Evolutionary conservation across 2,888 invertebrate genomes (phyloP), one percentile per base, ranked within the genome.

Genomic region (Lasioglossum malachurum): DNA sequence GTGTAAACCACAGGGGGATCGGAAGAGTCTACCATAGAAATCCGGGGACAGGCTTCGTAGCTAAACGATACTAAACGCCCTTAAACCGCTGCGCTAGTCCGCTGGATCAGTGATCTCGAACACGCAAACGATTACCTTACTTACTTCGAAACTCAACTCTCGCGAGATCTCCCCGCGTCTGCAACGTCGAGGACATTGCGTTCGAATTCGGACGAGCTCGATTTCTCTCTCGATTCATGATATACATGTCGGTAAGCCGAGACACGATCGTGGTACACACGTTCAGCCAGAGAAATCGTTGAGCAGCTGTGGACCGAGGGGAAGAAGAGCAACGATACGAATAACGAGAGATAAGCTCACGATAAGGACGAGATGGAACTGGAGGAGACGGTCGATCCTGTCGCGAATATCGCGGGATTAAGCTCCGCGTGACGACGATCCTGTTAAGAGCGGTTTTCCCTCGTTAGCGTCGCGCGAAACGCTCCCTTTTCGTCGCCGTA

Each of bases 371-470:
- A 87, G 84, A 78, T 31, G 79, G 77, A 69, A 80, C 57, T 79
- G 78, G 83, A 87, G 82, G 89, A 92, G 86, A 92, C 92, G 87
- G 88, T 92, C 88, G 87, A 93, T 91, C 90, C 87, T 91, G 77
- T 88, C 81, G 77, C 80, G 86, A 75, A 67, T 67, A 60, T 79
- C 74, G 78, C 64, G 81, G 75, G 89, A 92, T 92, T 88, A 91
- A 92, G 90, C 87, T 88, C 87, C 87, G 87, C 76, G 83, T 10
- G 53, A 53, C 60, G 27, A 16, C 27, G 60, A 14, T 60, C 14
- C 14, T 27, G 60, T 27, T 64, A 1, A 14, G 1, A 27, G 16
- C 27, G 27, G 60, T 64, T 64, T 64, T 64, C 27, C 60, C 60
- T 64, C 60, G 60, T 64, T 64, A 64, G 27, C 60, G 60, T 60